Percentiles rank a stretch among this genome's conserved stretches.
phyloP scores from a whole-genome alignment of 64 coral and sea anemone genomes.

The Dendronephthya gigantea region DNA sequence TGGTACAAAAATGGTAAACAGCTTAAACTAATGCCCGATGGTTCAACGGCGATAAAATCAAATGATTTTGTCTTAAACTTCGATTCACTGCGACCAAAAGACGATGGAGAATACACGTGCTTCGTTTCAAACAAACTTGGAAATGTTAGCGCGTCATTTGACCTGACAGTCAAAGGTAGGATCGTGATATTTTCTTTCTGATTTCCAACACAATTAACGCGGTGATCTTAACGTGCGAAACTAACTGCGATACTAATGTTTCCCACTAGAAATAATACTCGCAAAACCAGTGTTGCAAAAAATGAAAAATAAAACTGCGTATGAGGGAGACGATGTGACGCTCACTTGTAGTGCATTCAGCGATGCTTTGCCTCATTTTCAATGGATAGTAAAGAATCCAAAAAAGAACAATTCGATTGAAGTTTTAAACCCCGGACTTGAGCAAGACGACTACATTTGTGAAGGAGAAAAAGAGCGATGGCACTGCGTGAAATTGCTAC shows the following conservation, averaged over 20 bases:
- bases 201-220: no score
- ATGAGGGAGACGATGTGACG: constrained; percentile 62
- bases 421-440: constrained; percentile 49
- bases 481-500: constrained; percentile 61
- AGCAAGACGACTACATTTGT: constrained; percentile 29
- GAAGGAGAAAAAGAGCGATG: background rate
- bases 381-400: constrained; percentile 57
- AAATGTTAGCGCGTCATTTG: constrained; percentile 31
- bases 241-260: background rate
- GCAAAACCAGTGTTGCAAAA: constrained; percentile 46
- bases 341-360: constrained; percentile 55
- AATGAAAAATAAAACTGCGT: constrained; percentile 50
- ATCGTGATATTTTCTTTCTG: background rate
- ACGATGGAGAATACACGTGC: constrained; percentile 38
- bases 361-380: constrained; percentile 89
- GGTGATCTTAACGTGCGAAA: background rate
- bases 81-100: background rate
- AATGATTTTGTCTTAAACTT: constrained; percentile 25
- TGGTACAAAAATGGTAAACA: constrained; percentile 53
- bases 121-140: constrained; percentile 58
- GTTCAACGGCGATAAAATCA: background rate
- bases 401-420: constrained; percentile 38
- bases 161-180: constrained; percentile 38
- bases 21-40: background rate
- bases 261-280: constrained; percentile 53